A percentile compares a stretch with the other conserved stretches of the same genome.
Evolutionary conservation across 2,113 vertebrate genomes (phyloP).

Genomic region (Amphiprion ocellaris): DNA sequence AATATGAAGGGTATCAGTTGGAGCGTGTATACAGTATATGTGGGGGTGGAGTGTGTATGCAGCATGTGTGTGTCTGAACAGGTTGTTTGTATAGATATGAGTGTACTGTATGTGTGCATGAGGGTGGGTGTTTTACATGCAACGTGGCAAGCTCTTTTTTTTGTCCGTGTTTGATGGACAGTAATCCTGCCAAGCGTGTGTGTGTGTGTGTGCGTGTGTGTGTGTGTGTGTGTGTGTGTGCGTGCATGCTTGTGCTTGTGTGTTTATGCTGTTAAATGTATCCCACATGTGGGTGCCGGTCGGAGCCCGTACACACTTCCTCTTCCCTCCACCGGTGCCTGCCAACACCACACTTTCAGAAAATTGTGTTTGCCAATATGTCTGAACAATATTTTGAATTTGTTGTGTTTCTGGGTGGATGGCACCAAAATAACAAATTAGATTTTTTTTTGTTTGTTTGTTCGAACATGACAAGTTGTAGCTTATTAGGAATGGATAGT

Average conservation of each 20-base stretch:
- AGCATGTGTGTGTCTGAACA: conserved; percentile 9
- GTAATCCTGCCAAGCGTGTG: conserved; percentile 64
- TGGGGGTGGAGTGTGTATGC: neutral
- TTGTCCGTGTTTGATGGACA: conserved; percentile 73
- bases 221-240: conserved; percentile 22
- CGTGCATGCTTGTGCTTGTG: conserved; percentile 31
- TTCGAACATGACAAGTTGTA: too few species aligned
- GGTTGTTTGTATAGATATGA: conserved; percentile 28
- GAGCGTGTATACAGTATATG: conserved; percentile 3
- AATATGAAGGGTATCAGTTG: conserved; percentile 21
- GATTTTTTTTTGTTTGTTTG: too few species aligned
- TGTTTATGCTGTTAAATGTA: conserved; percentile 77
- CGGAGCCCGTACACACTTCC: conserved; percentile 55
- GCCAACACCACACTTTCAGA: conserved; percentile 10
- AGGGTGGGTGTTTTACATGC: conserved; percentile 57
- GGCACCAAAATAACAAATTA: neutral
- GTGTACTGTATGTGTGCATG: conserved; percentile 10
- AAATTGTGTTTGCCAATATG: neutral
- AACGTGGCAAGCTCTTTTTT: conserved; percentile 63
- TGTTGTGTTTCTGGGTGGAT: neutral
- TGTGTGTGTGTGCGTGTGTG: conserved; percentile 47
- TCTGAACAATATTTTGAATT: neutral
- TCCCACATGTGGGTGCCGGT: conserved; percentile 80
- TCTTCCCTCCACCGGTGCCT: conserved; percentile 27
- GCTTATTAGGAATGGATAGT: too few species aligned